A percentile compares a stretch with the other conserved stretches of the same genome.
Evolutionary conservation across 2,888 invertebrate genomes (phyloP).

Genomic region (Leptinotarsa rubiginosa): DNA sequence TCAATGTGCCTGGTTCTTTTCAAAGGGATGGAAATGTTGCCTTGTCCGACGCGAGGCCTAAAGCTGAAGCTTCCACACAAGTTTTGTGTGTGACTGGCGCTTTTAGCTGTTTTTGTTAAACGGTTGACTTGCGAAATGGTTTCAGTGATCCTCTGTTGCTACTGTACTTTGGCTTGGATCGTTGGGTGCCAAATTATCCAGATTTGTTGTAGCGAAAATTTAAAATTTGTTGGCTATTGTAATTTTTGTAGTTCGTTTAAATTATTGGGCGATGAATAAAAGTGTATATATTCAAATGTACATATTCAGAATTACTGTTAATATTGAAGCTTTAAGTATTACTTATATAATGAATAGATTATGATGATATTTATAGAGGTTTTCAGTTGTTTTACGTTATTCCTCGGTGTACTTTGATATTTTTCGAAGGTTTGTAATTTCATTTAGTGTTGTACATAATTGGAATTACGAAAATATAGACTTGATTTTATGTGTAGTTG

Average conservation of each 20-base stretch:
- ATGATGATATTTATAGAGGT: conserved; percentile 26
- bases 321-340: conserved; percentile 36
- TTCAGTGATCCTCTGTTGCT: background rate
- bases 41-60: background rate
- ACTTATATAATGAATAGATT: conserved; percentile 27
- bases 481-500: background rate
- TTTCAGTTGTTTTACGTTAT: conserved; percentile 18
- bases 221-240: conserved; percentile 15
- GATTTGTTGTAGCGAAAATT: conserved; percentile 3
- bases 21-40: background rate
- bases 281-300: conserved; percentile 31
- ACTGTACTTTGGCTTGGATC: background rate
- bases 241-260: conserved; percentile 5
- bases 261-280: conserved; percentile 8
- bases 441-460: conserved; percentile 6
- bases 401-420: conserved; percentile 27
- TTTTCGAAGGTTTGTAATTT: conserved; percentile 16
- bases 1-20: background rate
- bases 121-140: conserved; percentile 6
- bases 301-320: conserved; percentile 27
- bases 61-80: background rate
- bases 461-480: conserved; percentile 21
- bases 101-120: background rate
- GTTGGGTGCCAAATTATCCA: conserved; percentile 17
- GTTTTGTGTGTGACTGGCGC: background rate